Base-by-base conservation (phyloP, 2,113 vertebrate genomes). In the Bubo bubo region DNA sequence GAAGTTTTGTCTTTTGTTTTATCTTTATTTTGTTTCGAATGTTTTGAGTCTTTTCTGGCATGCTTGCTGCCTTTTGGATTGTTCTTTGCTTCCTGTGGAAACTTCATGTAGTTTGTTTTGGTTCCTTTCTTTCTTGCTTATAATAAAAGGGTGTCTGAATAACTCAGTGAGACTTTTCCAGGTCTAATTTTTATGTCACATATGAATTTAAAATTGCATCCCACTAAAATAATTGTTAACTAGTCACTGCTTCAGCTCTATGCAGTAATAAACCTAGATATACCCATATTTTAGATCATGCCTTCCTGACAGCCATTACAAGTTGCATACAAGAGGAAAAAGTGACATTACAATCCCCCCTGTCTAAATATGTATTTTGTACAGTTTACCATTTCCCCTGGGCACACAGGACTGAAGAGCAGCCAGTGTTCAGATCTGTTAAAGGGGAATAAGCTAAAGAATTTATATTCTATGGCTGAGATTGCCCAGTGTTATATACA, bases 81-180 rank as follows among this genome's bases (percentile, higher is more conserved):
- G 58, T 93, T 87, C 86, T 95, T 82, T 87, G 21, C 53, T 97
- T 96, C 93, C 94, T 18, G 27, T 95, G 95, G 93, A 95, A 97
- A 95, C 19, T 92, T 86, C 24, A n/a, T 1, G 30, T 37, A 49
- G 30, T 64, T 92, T 94, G 56, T 95, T 97, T 95, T 64, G 16
- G 47, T 93, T 87, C 52, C 35, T 91, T 96, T 96, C n/a, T 87
- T 86, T 75, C 39, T 72, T 71, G 14, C 19, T 86, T 88, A 27
- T n/a, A 75, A 75, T 56, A 86, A 81, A 81, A 63, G 6, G 2
- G 17, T 79, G 49, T 56, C 43, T 95, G 64, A 75, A 84, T 28
- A 75, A 22, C 19, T 49, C 76, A 68, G 50, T 2, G 5, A 84
- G 47, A 43, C 26, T 91, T 91, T 92, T 94, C 43, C 70, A 64